These are phyloP conservation scores for Erebia epiphron DNA, from an alignment of 2,888 invertebrate genomes.

Conservation along the genomic window DNA sequence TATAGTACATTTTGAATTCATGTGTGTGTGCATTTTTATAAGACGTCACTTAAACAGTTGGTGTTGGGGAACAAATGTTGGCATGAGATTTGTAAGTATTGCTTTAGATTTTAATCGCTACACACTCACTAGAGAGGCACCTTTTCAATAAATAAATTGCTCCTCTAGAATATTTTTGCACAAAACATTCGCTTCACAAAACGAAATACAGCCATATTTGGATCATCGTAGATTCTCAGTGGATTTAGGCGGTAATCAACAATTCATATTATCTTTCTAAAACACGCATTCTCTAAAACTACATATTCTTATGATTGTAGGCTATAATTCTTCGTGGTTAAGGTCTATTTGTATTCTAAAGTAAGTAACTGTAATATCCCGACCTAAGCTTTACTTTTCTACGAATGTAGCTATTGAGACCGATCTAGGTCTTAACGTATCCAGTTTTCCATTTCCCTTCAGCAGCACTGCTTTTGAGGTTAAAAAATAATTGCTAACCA, in stretches of 20 bases:
- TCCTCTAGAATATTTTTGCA: conserved; percentile 40
- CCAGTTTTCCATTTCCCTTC: conserved; percentile 46
- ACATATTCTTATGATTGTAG: conserved; percentile 81
- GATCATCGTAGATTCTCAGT: conserved; percentile 46
- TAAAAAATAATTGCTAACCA: conserved; percentile 58
- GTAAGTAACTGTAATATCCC: conserved; percentile 65
- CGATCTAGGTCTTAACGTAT: conserved; percentile 58
- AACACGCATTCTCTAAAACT: conserved; percentile 47
- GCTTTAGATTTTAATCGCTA: conserved; percentile 56
- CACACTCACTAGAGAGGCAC: conserved; percentile 44
- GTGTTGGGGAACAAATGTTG: conserved; percentile 76
- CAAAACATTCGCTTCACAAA: conserved; percentile 33
- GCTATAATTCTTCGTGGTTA: conserved; percentile 73
- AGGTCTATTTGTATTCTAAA: conserved; percentile 71
- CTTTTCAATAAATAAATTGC: conserved; percentile 34
- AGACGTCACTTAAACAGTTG: conserved; percentile 68
- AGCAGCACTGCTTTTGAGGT: conserved; percentile 56
- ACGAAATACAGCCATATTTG: conserved; percentile 34
- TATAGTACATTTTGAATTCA: conserved; percentile 47
- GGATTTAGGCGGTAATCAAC: conserved; percentile 49
- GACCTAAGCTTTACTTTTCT: conserved; percentile 78
- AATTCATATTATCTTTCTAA: conserved; percentile 26
- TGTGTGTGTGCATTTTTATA: conserved; percentile 65
- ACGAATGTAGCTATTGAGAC: conserved; percentile 61
- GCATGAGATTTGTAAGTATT: conserved; percentile 70